A percentile compares a stretch with the other conserved stretches of the same genome.
phyloP scores from a whole-genome alignment of 2,113 vertebrate genomes.

The Acanthochromis polyacanthus region DNA sequence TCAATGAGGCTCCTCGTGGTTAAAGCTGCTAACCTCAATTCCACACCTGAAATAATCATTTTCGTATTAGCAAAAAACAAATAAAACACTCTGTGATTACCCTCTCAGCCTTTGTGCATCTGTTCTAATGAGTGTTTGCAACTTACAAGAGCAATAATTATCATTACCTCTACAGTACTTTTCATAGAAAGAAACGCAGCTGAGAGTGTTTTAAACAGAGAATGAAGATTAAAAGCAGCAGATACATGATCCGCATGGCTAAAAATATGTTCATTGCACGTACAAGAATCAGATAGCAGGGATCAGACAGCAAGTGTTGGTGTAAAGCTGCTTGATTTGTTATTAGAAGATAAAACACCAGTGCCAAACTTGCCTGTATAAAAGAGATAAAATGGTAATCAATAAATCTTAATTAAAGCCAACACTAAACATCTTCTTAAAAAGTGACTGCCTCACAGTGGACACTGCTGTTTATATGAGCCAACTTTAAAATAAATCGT shows the following conservation, averaged over 20 bases:
- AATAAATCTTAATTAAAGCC: neutral
- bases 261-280: neutral
- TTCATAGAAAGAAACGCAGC: neutral
- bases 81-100: slow-evolving; percentile 25
- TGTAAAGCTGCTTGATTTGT: neutral
- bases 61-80: slow-evolving; percentile 24
- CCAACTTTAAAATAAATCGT: neutral
- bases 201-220: neutral
- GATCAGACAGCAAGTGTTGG: neutral
- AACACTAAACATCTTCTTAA: neutral
- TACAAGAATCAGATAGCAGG: neutral
- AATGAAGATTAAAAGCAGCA: slow-evolving; percentile 3
- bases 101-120: slow-evolving; percentile 21
- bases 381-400: neutral
- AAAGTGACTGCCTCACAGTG: neutral
- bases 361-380: neutral
- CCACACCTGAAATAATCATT: slow-evolving; percentile 41
- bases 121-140: slow-evolving; percentile 16
- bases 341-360: neutral
- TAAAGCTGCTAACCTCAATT: slow-evolving; percentile 38
- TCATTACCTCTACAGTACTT: neutral
- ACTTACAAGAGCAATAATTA: slow-evolving; percentile 11
- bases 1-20: slow-evolving; percentile 5
- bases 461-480: neutral
- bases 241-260: neutral